Evolutionary conservation across 2,888 invertebrate genomes (phyloP), one percentile per base, ranked within the genome.

Genomic region (Andrena flavipes): DNA sequence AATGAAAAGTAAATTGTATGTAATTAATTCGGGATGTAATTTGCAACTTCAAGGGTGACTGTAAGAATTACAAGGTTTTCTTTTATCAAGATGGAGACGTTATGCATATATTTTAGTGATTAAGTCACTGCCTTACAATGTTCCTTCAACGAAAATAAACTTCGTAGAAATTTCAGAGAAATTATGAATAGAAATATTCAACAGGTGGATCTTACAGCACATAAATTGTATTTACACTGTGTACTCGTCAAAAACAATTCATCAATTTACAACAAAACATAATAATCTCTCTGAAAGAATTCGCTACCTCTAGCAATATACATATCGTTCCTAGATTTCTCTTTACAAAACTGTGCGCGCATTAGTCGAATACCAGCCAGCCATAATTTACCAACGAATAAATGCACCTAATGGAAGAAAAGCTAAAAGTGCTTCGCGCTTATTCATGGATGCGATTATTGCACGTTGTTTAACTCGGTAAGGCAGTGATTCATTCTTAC

Each of bases 191-290:
- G 85, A 85, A 87, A 86, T 80, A 81, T 80, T 84, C 78, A 80
- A 82, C 84, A 82, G 84, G 70, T 78, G 77, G 69, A 86, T 80
- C 78, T 88, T 85, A 80, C 83, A 83, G 80, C 86, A 84, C 84
- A 81, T 83, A 87, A 83, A 85, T 85, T 84, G 88, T 88, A 88
- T 88, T 87, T 88, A 86, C 86, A 88, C 81, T 56, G 77, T 87
- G 86, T 86, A 88, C 81, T 84, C 77, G 87, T 87, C 82, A 80
- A 78, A 87, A 88, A 87, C 84, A 88, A 85, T 79, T 87, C 67
- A 77, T 86, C 85, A 85, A 88, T 85, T 77, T 80, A 84, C 86
- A 86, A 84, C 86, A 88, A 86, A 88, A 88, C 86, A 84, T 82
- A 84, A 88, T 86, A 85, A 86, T 84, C 81, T 87, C 84, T 80